Conservation (phyloP, 2,888 invertebrate species). For the Acrobasis consociella region DNA sequence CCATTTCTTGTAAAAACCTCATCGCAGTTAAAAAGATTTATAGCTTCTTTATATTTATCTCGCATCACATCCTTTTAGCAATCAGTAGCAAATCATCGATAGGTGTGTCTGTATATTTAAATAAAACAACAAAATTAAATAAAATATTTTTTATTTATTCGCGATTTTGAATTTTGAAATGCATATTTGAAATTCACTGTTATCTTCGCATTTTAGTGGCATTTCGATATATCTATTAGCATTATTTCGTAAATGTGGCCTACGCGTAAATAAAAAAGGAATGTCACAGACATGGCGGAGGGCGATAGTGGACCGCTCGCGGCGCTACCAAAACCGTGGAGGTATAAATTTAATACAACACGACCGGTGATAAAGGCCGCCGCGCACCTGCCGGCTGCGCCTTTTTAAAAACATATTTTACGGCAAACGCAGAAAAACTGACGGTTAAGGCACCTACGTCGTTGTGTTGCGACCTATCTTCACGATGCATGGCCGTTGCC, state of each 20-base stretch:
- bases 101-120: conserved; percentile 21
- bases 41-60: neutral
- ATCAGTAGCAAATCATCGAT: conserved; percentile 3
- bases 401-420: conserved; percentile 66
- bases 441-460: conserved; percentile 37
- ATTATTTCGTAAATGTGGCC: conserved; percentile 24
- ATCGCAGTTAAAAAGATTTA: conserved; percentile 12
- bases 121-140: conserved; percentile 33
- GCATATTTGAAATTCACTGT: conserved; percentile 1
- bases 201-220: conserved; percentile 9
- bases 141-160: conserved; percentile 26
- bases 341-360: conserved; percentile 65
- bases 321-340: conserved; percentile 62
- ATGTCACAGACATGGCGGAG: conserved; percentile 38
- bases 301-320: conserved; percentile 59
- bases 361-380: conserved; percentile 62
- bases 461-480: conserved; percentile 19
- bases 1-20: conserved; percentile 8
- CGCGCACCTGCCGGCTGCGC: conserved; percentile 61
- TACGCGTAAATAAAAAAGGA: conserved; percentile 35
- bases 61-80: neutral
- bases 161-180: conserved; percentile 6
- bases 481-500: conserved; percentile 13
- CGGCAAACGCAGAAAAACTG: conserved; percentile 65
- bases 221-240: conserved; percentile 17